A percentile compares a stretch with the other conserved stretches of the same genome.
Conservation (phyloP, 2,888 invertebrate genomes). For the Drosophila pseudotakahashii region DNA sequence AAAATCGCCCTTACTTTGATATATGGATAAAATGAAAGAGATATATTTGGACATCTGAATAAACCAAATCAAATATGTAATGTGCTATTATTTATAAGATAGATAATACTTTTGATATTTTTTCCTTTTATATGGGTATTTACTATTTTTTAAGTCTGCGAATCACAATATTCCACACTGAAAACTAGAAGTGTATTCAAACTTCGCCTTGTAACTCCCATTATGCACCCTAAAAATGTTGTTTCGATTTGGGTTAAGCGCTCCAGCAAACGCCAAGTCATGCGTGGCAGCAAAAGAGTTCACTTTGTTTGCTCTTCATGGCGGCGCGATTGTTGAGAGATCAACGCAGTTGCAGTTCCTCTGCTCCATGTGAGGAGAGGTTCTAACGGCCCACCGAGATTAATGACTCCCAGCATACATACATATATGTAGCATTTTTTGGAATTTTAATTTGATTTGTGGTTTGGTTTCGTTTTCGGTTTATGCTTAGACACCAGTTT, state of each 20-base stretch:
- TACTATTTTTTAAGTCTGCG: no score
- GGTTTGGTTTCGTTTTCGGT: constrained; percentile 51
- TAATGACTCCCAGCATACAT: constrained; percentile 34
- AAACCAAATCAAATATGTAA: no score
- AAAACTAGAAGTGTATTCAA: not conserved
- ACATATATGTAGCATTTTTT: constrained; percentile 49
- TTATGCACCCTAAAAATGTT: constrained; percentile 5
- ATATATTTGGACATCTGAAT: no score
- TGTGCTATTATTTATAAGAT: no score
- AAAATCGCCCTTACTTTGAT: no score
- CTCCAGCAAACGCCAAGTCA: constrained; percentile 70
- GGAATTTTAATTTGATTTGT: constrained; percentile 77
- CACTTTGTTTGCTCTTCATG: constrained; percentile 37
- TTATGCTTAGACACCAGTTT: constrained; percentile 7
- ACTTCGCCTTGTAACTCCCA: not conserved
- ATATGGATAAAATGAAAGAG: no score
- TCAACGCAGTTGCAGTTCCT: constrained; percentile 52
- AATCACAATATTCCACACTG: not conserved
- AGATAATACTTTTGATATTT: no score
- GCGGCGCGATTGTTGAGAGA: constrained; percentile 33
- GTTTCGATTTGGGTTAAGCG: constrained; percentile 75
- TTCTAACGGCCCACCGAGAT: constrained; percentile 56
- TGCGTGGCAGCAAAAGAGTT: constrained; percentile 61
- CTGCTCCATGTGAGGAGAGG: constrained; percentile 13
- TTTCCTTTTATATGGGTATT: no score